These are phyloP conservation scores for Drosophila elegans DNA, from an alignment of 1,140 invertebrate genomes.

Conservation along the genomic window DNA sequence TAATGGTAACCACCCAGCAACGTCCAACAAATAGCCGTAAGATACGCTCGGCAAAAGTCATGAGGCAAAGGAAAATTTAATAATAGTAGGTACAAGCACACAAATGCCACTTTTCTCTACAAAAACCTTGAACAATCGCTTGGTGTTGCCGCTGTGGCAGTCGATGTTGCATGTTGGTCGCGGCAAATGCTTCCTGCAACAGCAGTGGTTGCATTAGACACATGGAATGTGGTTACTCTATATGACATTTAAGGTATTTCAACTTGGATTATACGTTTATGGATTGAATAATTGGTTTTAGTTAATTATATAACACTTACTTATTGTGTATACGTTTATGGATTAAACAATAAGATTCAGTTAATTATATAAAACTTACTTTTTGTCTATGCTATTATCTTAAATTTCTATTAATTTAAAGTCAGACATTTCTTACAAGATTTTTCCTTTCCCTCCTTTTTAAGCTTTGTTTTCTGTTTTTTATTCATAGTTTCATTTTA, in stretches of 20 bases:
- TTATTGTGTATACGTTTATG: neutral
- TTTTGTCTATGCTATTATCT: neutral
- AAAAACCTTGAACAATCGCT: slow-evolving; percentile 35
- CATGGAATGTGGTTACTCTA: slow-evolving; percentile 1
- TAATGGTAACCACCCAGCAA: slow-evolving; percentile 57
- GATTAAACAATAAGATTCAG: neutral
- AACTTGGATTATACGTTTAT: neutral
- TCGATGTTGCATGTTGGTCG: slow-evolving; percentile 34
- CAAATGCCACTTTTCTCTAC: slow-evolving; percentile 32
- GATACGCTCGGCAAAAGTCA: slow-evolving; percentile 64
- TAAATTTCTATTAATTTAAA: too few species aligned
- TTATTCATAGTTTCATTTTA: neutral
- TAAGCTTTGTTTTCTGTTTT: neutral
- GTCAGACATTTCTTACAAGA: neutral
- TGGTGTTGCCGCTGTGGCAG: slow-evolving; percentile 1
- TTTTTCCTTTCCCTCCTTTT: too few species aligned
- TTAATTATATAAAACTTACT: neutral
- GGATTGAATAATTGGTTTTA: neutral
- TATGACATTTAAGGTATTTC: neutral
- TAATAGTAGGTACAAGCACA: slow-evolving; percentile 57
- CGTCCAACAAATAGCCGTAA: slow-evolving; percentile 56
- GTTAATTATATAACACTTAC: neutral
- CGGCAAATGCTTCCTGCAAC: slow-evolving; percentile 53
- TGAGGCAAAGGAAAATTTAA: slow-evolving; percentile 63
- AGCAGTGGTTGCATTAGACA: neutral